These are phyloP conservation scores for Gallinago paraguaiae DNA, from an alignment of 2,113 vertebrate species.

Conservation along the genomic window DNA sequence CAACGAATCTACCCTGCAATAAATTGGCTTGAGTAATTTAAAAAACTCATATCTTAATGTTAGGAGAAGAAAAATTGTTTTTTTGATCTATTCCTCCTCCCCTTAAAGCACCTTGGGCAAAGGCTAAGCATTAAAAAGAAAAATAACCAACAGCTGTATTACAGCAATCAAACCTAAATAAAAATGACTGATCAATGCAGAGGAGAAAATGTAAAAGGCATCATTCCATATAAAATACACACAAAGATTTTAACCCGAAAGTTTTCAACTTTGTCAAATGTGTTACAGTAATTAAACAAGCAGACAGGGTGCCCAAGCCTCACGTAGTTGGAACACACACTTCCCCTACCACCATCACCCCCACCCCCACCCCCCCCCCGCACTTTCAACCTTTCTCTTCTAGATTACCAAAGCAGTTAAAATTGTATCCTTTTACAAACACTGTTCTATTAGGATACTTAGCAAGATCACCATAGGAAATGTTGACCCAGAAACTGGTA, in stretches of 20 bases:
- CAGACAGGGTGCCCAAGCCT: neutral
- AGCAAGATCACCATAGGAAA: neutral
- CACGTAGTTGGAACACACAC: neutral
- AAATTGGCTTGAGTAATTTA: conserved; percentile 39
- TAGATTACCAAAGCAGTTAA: neutral
- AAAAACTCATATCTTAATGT: conserved; percentile 37
- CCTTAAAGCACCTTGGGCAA: conserved; percentile 29
- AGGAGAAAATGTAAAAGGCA: conserved; percentile 23
- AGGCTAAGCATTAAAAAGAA: conserved; percentile 34
- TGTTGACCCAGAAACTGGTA: neutral
- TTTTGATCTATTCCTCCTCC: conserved; percentile 41
- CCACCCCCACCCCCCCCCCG: neutral
- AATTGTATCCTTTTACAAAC: neutral
- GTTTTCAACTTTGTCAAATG: conserved; percentile 29
- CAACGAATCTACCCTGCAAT: neutral
- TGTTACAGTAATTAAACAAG: conserved; percentile 8
- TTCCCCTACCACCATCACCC: no score
- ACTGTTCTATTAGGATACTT: neutral
- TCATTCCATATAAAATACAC: neutral
- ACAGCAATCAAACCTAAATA: conserved; percentile 11
- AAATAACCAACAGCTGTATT: conserved; percentile 29
- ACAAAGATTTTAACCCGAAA: conserved; percentile 15
- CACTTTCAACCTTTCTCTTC: neutral
- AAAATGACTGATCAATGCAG: conserved; percentile 25
- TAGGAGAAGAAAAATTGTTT: conserved; percentile 46